Conservation (phyloP, 1,140 invertebrate species). For the Drosophila insularis region DNA sequence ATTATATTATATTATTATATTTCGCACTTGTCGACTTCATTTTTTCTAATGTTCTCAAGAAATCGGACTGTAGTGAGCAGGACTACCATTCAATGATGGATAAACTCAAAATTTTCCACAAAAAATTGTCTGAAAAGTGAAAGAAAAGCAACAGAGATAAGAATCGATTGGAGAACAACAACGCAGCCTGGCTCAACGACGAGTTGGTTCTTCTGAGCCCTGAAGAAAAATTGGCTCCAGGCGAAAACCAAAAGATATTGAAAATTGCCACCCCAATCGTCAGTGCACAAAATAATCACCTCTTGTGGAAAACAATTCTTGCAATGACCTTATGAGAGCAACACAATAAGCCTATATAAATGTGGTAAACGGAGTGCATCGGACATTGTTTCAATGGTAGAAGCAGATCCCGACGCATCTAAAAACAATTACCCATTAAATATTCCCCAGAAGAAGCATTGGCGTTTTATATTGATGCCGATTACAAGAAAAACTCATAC, state of each 20-base stretch:
- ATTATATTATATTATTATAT: too few relatives aligned
- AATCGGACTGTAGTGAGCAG: not conserved
- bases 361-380: not conserved
- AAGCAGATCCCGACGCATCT: not conserved
- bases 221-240: not conserved
- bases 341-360: not conserved
- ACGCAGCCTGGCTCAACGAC: not conserved
- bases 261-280: not conserved
- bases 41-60: not conserved
- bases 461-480: not conserved
- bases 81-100: not conserved
- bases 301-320: not conserved
- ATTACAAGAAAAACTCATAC: not conserved
- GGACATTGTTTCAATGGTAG: not conserved
- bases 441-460: not conserved
- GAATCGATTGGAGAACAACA: not conserved
- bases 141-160: not conserved
- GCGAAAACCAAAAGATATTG: not conserved
- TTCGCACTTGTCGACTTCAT: too few relatives aligned
- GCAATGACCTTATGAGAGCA: not conserved
- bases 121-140: conserved; percentile 4
- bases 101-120: not conserved
- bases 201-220: not conserved
- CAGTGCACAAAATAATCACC: not conserved
- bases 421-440: not conserved